A percentile compares a stretch with the other conserved stretches of the same genome.
These are phyloP conservation scores for Molossus alvarezi DNA, from an alignment of 2,797 vertebrate species.

Conservation along the genomic window DNA sequence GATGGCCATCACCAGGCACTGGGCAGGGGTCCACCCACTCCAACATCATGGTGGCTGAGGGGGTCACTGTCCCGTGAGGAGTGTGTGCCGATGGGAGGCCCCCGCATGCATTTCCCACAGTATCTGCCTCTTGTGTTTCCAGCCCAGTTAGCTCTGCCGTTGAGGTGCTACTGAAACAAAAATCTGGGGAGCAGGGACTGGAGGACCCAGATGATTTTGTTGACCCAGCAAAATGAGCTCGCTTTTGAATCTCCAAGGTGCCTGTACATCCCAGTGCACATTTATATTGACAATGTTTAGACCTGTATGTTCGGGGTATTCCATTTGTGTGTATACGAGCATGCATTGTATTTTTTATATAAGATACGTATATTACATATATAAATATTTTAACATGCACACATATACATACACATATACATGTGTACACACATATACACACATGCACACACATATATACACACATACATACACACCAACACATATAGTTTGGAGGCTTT, in stretches of 20 bases:
- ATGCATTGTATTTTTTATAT: not conserved
- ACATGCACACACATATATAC: not conserved
- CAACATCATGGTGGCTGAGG: not conserved
- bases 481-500: not conserved
- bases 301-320: not conserved
- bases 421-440: not conserved
- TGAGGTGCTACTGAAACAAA: not conserved
- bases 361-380: not conserved
- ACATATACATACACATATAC: not conserved
- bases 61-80: not conserved
- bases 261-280: not conserved
- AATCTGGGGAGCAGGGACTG: not conserved
- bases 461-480: not conserved
- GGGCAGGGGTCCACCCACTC: not conserved
- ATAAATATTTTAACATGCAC: not conserved
- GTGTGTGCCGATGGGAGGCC: not conserved
- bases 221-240: not conserved
- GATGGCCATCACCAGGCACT: not conserved
- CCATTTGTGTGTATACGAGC: not conserved
- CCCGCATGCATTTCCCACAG: not conserved
- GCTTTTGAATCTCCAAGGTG: not conserved
- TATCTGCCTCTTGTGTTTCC: not conserved
- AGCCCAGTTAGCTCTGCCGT: not conserved
- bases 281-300: not conserved
- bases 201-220: fast-evolving